A percentile compares a stretch with the other conserved stretches of the same genome.
Conservation (phyloP, 2,888 invertebrate species). For the Cephalotes varians region DNA sequence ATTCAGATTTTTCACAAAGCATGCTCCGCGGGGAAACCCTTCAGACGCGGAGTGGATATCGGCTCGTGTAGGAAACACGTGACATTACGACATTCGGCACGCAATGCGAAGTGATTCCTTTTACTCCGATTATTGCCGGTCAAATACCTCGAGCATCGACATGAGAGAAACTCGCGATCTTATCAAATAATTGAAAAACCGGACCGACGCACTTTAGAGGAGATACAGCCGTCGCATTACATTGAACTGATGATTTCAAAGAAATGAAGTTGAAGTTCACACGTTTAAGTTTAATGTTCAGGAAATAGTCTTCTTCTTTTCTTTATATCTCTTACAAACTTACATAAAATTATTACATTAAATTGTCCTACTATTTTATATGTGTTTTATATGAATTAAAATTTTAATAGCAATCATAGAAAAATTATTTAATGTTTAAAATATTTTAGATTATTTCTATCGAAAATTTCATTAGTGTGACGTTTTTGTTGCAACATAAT, state of each 20-base stretch:
- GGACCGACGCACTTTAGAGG: not conserved
- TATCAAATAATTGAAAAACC: conserved; percentile 45
- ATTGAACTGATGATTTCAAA: not conserved
- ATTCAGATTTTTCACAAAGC: conserved; percentile 54
- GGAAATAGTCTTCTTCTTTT: not conserved
- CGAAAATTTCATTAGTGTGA: not conserved
- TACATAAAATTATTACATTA: not conserved
- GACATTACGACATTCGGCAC: conserved; percentile 29
- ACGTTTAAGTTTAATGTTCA: not conserved
- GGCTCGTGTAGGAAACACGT: conserved; percentile 28
- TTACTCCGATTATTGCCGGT: conserved; percentile 7
- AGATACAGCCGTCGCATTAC: not conserved
- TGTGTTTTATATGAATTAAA: not conserved
- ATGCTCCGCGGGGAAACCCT: conserved; percentile 21
- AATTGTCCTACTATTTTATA: too few species aligned
- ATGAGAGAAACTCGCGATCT: conserved; percentile 35
- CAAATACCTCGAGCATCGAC: conserved; percentile 15
- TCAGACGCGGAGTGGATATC: conserved; percentile 35
- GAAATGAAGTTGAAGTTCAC: not conserved
- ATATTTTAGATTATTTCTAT: not conserved
- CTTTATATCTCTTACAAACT: not conserved
- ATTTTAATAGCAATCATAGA: not conserved
- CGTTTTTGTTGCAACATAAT: conserved; percentile 1
- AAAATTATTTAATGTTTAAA: not conserved
- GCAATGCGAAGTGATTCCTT: conserved; percentile 24